phyloP scores from a whole-genome alignment of 1,140 invertebrate genomes.

The Drosophila ambigua region DNA sequence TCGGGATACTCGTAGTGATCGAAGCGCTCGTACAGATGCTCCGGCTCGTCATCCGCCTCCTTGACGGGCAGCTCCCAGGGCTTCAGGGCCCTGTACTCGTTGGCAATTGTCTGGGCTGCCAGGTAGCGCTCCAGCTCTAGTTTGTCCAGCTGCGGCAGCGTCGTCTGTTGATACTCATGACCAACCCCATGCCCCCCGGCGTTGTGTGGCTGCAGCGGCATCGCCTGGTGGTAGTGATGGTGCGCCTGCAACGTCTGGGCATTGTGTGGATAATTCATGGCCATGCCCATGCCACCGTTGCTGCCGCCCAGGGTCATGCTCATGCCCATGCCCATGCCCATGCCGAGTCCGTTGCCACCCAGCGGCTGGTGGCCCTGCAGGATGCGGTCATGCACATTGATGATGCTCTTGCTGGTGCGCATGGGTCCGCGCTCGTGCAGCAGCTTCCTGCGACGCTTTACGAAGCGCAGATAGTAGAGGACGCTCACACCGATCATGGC shows the following conservation, averaged over 20 bases:
- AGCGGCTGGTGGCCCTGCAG: slow-evolving; percentile 70
- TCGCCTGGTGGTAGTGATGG: slow-evolving; percentile 51
- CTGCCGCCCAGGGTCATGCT: slow-evolving; percentile 67
- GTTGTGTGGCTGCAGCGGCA: slow-evolving; percentile 68
- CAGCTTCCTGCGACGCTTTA: slow-evolving; percentile 74
- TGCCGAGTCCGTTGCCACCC: slow-evolving; percentile 30
- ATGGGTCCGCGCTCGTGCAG: slow-evolving; percentile 70
- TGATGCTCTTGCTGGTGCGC: slow-evolving; percentile 77
- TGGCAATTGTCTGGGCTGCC: slow-evolving; percentile 78
- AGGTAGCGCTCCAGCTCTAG: slow-evolving; percentile 81
- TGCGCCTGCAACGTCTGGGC: slow-evolving; percentile 72
- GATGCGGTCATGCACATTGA: slow-evolving; percentile 81
- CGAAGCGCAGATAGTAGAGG: slow-evolving; percentile 79
- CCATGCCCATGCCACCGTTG: slow-evolving; percentile 51
- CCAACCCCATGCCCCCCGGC: slow-evolving; percentile 12
- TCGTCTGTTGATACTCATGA: slow-evolving; percentile 76
- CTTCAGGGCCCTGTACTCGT: slow-evolving; percentile 81
- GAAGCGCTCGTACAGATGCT: slow-evolving; percentile 83
- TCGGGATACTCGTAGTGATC: slow-evolving; percentile 83
- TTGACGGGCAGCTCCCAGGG: slow-evolving; percentile 82
- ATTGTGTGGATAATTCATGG: slow-evolving; percentile 73
- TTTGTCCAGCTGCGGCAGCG: slow-evolving; percentile 80
- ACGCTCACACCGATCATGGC: slow-evolving; percentile 76
- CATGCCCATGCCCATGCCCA: slow-evolving; percentile 54
- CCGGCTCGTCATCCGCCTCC: slow-evolving; percentile 79